Percentiles rank a stretch among this genome's conserved stretches.
Evolutionary conservation across 2,797 vertebrate genomes (phyloP).

Genomic region (Amblyraja radiata): DNA sequence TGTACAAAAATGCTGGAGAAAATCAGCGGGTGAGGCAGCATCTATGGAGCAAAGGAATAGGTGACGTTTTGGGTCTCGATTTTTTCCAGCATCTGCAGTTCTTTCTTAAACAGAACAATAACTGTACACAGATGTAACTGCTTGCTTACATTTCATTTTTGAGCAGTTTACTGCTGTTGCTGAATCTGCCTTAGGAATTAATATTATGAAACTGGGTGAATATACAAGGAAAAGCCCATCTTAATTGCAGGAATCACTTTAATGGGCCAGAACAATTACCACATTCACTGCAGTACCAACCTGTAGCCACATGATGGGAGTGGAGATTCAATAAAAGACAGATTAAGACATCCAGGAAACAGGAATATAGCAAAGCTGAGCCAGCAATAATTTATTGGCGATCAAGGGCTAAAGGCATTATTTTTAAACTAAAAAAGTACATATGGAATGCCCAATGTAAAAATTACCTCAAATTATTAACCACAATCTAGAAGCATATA

Average conservation of each 20-base stretch:
- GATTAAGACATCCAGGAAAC: background rate
- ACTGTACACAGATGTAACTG: background rate
- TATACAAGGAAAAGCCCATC: background rate
- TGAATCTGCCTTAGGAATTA: conserved; percentile 39
- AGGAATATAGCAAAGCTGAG: background rate
- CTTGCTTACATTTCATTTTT: background rate
- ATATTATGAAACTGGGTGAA: conserved; percentile 43
- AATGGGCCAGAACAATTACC: background rate
- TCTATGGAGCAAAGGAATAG: too few relatives aligned
- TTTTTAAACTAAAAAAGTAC: background rate
- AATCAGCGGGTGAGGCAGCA: too few relatives aligned
- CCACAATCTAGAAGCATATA: background rate
- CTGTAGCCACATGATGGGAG: conserved; percentile 43
- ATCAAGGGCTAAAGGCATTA: background rate
- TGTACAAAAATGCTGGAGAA: too few relatives aligned
- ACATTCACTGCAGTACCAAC: background rate
- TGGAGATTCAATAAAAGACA: background rate
- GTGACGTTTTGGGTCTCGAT: too few relatives aligned
- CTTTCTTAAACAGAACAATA: too few relatives aligned
- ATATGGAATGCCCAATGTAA: too few relatives aligned
- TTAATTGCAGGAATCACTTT: background rate
- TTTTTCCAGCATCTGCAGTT: too few relatives aligned
- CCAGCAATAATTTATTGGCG: background rate
- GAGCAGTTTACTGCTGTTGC: background rate
- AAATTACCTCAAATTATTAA: background rate